Conservation (phyloP, 1,140 invertebrate genomes). For the Aphidius ervi region DNA sequence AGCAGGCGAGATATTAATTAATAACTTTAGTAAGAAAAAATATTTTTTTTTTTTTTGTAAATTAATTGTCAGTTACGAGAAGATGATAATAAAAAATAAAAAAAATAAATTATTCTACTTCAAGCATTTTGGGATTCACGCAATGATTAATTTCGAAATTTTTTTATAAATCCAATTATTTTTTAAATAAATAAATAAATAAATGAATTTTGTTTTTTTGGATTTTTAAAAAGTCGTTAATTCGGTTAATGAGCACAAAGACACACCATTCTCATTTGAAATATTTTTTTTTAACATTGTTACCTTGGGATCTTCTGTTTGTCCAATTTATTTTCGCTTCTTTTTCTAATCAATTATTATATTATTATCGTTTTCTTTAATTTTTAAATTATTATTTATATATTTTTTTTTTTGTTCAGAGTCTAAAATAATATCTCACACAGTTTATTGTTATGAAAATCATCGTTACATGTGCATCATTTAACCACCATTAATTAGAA, state of each 20-base stretch:
- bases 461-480: constrained; percentile 19
- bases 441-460: constrained; percentile 35
- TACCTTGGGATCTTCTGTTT: constrained; percentile 25
- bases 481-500: background rate
- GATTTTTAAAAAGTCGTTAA: constrained; percentile 16
- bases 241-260: constrained; percentile 38
- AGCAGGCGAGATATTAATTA: constrained; percentile 22
- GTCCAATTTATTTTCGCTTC: constrained; percentile 21
- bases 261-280: constrained; percentile 42
- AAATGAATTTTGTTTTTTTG: background rate
- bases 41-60: background rate
- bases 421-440: constrained; percentile 40
- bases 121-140: constrained; percentile 13
- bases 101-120: constrained; percentile 7
- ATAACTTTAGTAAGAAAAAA: constrained; percentile 11
- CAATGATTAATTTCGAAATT: constrained; percentile 9
- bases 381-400: constrained; percentile 14
- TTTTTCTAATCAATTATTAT: constrained; percentile 18
- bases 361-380: background rate
- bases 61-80: constrained; percentile 2
- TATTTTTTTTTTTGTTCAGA: constrained; percentile 38
- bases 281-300: constrained; percentile 37
- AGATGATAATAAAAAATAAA: constrained; percentile 11
- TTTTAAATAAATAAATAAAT: background rate
- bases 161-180: background rate